A percentile compares a stretch with the other conserved stretches of the same genome.
Evolutionary conservation across 2,113 vertebrate species (phyloP).

Genomic region (Hoplias malabaricus): DNA sequence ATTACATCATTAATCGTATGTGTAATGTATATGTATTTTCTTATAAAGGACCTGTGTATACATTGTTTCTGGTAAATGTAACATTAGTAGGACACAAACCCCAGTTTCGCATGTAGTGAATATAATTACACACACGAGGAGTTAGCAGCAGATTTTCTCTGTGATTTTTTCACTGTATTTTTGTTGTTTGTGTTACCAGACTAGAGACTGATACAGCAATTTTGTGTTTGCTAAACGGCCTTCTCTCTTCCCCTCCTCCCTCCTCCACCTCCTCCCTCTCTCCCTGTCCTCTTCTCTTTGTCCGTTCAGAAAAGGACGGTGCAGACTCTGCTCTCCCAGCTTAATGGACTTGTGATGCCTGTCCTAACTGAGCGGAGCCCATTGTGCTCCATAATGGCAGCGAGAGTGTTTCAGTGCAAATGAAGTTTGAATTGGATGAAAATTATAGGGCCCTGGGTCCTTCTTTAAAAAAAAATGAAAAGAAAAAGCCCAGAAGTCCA

Average conservation of each 20-base stretch:
- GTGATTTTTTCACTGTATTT: neutral
- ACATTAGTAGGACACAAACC: no score
- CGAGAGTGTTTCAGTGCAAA: constrained; percentile 63
- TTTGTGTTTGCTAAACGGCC: neutral
- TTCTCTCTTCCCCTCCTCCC: constrained; percentile 26
- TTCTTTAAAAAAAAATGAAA: constrained; percentile 44
- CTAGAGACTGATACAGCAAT: neutral
- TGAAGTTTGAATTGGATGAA: constrained; percentile 68
- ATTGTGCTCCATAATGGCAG: constrained; percentile 55
- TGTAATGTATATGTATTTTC: no score
- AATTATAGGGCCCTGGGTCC: constrained; percentile 64
- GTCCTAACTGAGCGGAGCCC: constrained; percentile 53
- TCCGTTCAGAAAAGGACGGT: constrained; percentile 40
- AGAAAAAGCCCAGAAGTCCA: constrained; percentile 56
- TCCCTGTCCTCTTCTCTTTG: constrained; percentile 12
- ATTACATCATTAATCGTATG: no score
- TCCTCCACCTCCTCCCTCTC: constrained; percentile 5
- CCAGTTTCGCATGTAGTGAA: no score
- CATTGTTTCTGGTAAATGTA: no score
- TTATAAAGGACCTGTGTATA: no score
- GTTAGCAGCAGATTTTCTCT: neutral
- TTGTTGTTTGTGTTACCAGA: neutral
- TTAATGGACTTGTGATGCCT: constrained; percentile 61
- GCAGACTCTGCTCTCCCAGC: constrained; percentile 52
- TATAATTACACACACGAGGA: no score